Conservation (phyloP, 2,113 vertebrate genomes). For the Odontophorus gujanensis region DNA sequence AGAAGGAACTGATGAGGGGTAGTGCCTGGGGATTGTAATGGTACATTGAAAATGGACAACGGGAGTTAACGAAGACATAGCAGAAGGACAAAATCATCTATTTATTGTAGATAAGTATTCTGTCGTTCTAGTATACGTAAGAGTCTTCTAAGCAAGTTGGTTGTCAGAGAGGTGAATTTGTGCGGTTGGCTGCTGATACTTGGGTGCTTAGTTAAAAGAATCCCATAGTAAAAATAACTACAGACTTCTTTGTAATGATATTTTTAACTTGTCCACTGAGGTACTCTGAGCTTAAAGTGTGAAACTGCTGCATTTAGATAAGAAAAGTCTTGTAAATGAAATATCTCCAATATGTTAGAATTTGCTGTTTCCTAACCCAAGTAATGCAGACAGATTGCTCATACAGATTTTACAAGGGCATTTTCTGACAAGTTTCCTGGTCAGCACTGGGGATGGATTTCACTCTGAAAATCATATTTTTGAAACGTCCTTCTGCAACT, state of each 20-base stretch:
- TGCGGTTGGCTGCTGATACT: background rate
- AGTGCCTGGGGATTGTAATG: background rate
- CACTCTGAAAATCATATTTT: background rate
- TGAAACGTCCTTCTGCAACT: background rate
- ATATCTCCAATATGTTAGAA: background rate
- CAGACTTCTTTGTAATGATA: background rate
- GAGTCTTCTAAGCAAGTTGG: background rate
- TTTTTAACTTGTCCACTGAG: background rate
- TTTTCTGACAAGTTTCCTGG: background rate
- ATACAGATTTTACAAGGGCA: background rate
- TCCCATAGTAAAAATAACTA: background rate
- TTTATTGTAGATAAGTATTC: background rate
- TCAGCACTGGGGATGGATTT: background rate
- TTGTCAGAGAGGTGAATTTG: background rate
- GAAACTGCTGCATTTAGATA: background rate
- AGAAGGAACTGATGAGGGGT: background rate
- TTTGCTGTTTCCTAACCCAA: background rate
- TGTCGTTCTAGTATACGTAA: background rate
- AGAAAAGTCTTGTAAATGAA: background rate
- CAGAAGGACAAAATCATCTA: background rate
- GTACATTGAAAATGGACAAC: background rate
- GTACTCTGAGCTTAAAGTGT: background rate
- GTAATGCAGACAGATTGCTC: background rate
- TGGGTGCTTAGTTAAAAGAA: background rate
- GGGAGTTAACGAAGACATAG: background rate